Evolutionary conservation across 2,888 invertebrate species (phyloP).

Genomic region (Blera fallax): DNA sequence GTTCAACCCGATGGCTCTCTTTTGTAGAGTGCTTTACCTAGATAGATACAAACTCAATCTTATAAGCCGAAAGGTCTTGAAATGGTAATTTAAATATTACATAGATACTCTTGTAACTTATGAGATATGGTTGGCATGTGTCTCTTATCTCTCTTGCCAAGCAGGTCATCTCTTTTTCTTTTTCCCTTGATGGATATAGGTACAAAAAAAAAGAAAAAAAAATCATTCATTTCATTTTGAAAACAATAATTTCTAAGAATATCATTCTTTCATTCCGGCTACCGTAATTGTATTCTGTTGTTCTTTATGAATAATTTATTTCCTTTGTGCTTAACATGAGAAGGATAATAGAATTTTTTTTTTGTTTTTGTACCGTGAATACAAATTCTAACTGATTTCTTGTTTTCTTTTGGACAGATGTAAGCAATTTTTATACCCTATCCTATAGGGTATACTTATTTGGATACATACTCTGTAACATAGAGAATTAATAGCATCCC

Average conservation of each 20-base stretch:
- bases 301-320: slow-evolving; percentile 38
- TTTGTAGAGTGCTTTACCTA: too few species aligned
- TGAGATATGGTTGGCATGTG: neutral
- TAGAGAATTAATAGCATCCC: too few species aligned
- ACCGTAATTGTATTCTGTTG: slow-evolving; percentile 24
- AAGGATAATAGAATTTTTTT: slow-evolving; percentile 8
- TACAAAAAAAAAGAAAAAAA: neutral
- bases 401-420: neutral
- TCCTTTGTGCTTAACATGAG: slow-evolving; percentile 7
- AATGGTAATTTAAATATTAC: too few species aligned
- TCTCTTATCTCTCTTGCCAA: neutral
- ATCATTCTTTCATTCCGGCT: neutral
- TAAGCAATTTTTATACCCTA: neutral
- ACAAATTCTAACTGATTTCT: neutral
- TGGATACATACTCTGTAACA: too few species aligned
- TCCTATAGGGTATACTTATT: too few species aligned
- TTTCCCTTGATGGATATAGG: neutral
- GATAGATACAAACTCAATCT: too few species aligned
- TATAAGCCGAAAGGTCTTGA: too few species aligned
- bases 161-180: neutral
- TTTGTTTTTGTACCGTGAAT: neutral
- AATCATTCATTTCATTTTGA: neutral
- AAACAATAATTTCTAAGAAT: neutral
- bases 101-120: too few species aligned
- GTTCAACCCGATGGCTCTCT: too few species aligned